Evolutionary conservation across 2,888 invertebrate species (phyloP), one percentile per base, ranked within the genome.

Genomic region (Melipona beecheii): DNA sequence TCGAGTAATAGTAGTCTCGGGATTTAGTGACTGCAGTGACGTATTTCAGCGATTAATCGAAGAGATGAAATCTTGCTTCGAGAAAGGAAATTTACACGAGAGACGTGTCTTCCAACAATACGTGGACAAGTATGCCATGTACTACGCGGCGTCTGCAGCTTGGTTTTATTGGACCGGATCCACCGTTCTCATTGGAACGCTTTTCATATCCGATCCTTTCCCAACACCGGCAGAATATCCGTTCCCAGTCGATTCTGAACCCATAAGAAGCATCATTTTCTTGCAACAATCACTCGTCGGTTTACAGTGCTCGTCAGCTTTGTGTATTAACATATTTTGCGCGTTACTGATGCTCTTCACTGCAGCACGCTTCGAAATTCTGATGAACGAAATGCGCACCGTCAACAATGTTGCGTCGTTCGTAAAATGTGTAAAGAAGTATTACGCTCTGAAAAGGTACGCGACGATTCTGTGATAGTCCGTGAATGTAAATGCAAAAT

Each of bases 181-280:
- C 0, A 17, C 84, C 0, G 65, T 89, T 4, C 88, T 90, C 24
- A 83, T 74, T 3, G 87, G 86, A 27, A 92, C 92, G 0, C 4
- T 92, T 17, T 69, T 92, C 1, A 85, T 85, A 27, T 27, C 78
- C 0, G 88, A 89, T 31, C 52, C 84, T 2, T 87, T 93, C 17
- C 94, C 93, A 9, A 89, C 90, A 0, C 88, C 91, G 31, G 86
- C 91, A 0, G 89, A 90, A 83, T 94, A 93, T 86, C 93, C 93
- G 31, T 93, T 93, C 86, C 43, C 88, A 0, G 78, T 90, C 5
- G 84, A 92, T 52, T 17, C 76, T 15, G 75, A 82, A 5, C 78
- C 79, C 4, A 27, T 86, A 4, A 78, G 81, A 24, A 82, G 78
- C 54, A 54, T 86, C 4, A 66, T 93, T 2, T 93, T 92, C 70